Base-by-base conservation (phyloP, 2,797 vertebrate species). In the Neostethus bicornis region DNA sequence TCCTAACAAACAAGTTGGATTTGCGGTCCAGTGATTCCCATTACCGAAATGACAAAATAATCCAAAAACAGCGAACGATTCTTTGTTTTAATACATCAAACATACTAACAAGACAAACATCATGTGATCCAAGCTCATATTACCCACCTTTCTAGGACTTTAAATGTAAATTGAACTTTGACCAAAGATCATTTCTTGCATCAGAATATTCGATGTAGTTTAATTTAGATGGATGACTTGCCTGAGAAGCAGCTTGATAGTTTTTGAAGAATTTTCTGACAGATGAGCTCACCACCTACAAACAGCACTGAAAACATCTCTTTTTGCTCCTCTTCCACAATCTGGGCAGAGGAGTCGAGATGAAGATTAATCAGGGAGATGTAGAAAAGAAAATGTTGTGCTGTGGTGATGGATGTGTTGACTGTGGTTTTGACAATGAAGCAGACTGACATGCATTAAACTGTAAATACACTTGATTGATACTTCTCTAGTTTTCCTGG, bases 401-500 rank as follows among this genome's bases (percentile, higher is more conserved):
- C 37, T 5, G 0, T 1, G 1, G 56, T 72, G 77, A 85, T 76
- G 54, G 67, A 84, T 84, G 74, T 63, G 70, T 68, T 67, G 62
- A 51, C 51, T 52, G 45, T 58, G 45, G 39, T 23, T 50, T 47
- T 60, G 77, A 74, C 70, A 20, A 70, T 69, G 67, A 58, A 48
- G 64, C 52, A 53, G 67, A 42, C 62, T 50, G 46, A 42, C 28
- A 65, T 63, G 58, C 48, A 53, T 38, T 46, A 44, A 47, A 62
- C 60, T 71, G 66, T 72, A 77, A 80, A 69, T 64, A 68, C 61
- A 55, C 53, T 61, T 82, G 82, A 83, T 74, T 68, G 70, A 84
- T 85, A 48, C 38, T 21, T 16, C 56, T 59, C 46, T 50, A 56
- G 60, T 60, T 48, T 73, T 59, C 49, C 34, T 61, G 38, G 50